A percentile compares a stretch with the other conserved stretches of the same genome.
These are phyloP conservation scores for Moxostoma hubbsi DNA, from an alignment of 2,797 vertebrate species.

Conservation along the genomic window DNA sequence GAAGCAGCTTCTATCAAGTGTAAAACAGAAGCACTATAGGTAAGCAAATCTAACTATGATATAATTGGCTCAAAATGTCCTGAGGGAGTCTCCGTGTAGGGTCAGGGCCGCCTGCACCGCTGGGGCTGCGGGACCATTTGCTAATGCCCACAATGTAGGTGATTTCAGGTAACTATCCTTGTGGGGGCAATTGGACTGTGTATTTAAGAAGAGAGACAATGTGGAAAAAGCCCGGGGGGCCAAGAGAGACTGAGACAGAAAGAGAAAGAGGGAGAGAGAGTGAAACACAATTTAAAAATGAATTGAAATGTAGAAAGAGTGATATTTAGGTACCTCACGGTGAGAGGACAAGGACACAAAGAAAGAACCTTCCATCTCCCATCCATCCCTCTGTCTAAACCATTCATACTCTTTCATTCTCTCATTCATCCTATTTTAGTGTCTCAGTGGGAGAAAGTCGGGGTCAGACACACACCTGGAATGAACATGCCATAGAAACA, in stretches of 20 bases:
- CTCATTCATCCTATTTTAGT: slow-evolving; percentile 50
- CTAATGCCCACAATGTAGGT: too few species aligned
- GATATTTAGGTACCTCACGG: slow-evolving; percentile 45
- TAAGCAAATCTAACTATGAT: too few species aligned
- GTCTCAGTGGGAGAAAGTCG: slow-evolving; percentile 30
- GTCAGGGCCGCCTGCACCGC: too few species aligned
- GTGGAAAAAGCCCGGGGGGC: slow-evolving; percentile 62
- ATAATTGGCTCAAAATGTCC: too few species aligned
- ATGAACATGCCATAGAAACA: slow-evolving; percentile 19
- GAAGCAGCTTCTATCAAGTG: too few species aligned
- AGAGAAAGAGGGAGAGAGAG: slow-evolving; percentile 21
- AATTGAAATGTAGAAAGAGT: slow-evolving; percentile 50
- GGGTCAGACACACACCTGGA: slow-evolving; percentile 45
- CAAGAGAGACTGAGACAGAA: slow-evolving; percentile 50
- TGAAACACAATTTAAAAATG: slow-evolving; percentile 9
- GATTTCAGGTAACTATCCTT: too few species aligned
- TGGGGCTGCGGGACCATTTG: too few species aligned
- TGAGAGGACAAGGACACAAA: slow-evolving; percentile 69
- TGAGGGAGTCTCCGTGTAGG: too few species aligned
- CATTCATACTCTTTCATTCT: slow-evolving; percentile 46
- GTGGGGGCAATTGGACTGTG: slow-evolving; percentile 54
- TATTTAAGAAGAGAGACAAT: slow-evolving; percentile 78
- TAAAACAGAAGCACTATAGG: too few species aligned
- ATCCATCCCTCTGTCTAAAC: slow-evolving; percentile 42
- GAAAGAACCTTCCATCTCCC: slow-evolving; percentile 46